Conservation (phyloP, 2,797 vertebrate genomes). For the Macropus fuliginosus region DNA sequence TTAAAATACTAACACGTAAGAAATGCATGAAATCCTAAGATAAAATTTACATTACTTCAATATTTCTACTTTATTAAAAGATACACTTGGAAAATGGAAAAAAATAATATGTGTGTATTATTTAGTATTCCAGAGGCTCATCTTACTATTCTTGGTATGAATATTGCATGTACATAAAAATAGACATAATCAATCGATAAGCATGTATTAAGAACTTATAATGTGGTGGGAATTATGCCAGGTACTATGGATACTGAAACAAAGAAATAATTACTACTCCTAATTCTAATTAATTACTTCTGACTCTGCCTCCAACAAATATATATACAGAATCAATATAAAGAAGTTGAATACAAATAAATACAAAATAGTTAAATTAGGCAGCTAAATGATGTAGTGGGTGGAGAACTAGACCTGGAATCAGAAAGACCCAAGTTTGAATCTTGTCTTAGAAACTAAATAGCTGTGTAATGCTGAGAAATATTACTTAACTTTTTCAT, state of each 20-base stretch:
- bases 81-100: background rate
- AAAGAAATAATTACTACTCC: background rate
- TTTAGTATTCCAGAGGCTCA: background rate
- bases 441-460: background rate
- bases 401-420: background rate
- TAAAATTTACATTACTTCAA: background rate
- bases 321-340: background rate
- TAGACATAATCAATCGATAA: background rate
- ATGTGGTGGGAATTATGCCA: background rate
- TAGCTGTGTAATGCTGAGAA: background rate
- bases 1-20: background rate
- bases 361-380: background rate
- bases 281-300: background rate
- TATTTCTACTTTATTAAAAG: background rate
- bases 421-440: background rate
- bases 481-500: background rate
- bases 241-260: background rate
- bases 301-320: background rate
- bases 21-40: background rate
- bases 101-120: background rate
- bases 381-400: background rate
- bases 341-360: background rate
- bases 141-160: background rate
- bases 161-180: background rate
- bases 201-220: background rate